A percentile compares a stretch with the other conserved stretches of the same genome.
Evolutionary conservation across 2,888 invertebrate genomes (phyloP).

Genomic region (Caenorhabditis sulstoni): DNA sequence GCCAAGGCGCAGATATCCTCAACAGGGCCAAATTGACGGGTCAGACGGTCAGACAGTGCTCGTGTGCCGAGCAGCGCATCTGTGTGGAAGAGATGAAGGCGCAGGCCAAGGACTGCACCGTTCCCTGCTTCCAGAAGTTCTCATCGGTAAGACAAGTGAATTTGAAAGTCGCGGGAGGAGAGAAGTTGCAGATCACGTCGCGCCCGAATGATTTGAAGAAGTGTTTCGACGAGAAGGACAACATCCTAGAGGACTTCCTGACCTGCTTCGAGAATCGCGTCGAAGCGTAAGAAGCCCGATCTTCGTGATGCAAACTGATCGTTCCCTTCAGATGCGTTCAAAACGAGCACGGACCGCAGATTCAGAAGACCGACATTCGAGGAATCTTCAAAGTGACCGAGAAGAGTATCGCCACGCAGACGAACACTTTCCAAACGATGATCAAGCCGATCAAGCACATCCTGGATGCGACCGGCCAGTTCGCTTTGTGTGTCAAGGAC

Average conservation of each 20-base stretch:
- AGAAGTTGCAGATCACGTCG: slow-evolving; percentile 67
- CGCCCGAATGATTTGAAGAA: slow-evolving; percentile 73
- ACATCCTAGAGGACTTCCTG: slow-evolving; percentile 73
- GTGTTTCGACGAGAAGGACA: slow-evolving; percentile 75
- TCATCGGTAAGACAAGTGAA: slow-evolving; percentile 55
- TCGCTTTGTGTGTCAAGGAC: slow-evolving; percentile 76
- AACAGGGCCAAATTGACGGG: slow-evolving; percentile 54
- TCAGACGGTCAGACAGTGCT: slow-evolving; percentile 74
- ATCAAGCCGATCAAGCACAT: slow-evolving; percentile 73
- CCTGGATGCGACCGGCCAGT: slow-evolving; percentile 75
- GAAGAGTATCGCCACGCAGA: slow-evolving; percentile 67
- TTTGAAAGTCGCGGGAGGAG: background rate
- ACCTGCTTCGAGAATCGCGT: slow-evolving; percentile 75
- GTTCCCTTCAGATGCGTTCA: slow-evolving; percentile 68
- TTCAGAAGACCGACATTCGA: slow-evolving; percentile 76
- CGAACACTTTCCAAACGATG: slow-evolving; percentile 67
- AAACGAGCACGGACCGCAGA: slow-evolving; percentile 67
- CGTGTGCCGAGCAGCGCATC: slow-evolving; percentile 74
- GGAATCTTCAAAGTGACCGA: slow-evolving; percentile 75
- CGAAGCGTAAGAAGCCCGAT: slow-evolving; percentile 71
- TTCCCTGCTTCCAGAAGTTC: slow-evolving; percentile 75
- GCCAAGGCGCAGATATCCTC: slow-evolving; percentile 61
- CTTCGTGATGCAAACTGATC: slow-evolving; percentile 17
- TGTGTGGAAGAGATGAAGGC: slow-evolving; percentile 77
- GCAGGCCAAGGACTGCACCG: slow-evolving; percentile 75